These are phyloP conservation scores for Muscina levida DNA, from an alignment of 2,888 invertebrate species.

Conservation along the genomic window DNA sequence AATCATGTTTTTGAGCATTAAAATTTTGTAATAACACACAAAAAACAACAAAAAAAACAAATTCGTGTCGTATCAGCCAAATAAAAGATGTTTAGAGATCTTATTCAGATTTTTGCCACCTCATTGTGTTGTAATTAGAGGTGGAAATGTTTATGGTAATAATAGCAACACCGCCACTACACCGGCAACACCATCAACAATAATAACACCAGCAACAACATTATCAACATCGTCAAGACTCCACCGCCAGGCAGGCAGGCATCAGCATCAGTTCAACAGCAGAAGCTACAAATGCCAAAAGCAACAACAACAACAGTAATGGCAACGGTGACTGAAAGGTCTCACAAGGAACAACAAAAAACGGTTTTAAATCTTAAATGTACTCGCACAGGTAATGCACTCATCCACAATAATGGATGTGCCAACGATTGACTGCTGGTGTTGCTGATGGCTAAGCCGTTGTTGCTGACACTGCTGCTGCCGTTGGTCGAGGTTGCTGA, in stretches of 20 bases:
- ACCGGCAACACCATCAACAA: slow-evolving; percentile 41
- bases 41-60: too few relatives aligned
- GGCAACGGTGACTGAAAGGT: neutral
- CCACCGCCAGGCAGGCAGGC: neutral
- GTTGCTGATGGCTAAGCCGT: neutral
- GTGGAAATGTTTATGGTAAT: slow-evolving; percentile 64
- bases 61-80: slow-evolving; percentile 50
- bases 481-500: neutral
- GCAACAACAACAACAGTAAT: slow-evolving; percentile 29
- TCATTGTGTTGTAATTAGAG: slow-evolving; percentile 65
- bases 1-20: slow-evolving; percentile 54
- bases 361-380: slow-evolving; percentile 44
- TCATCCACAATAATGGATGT: slow-evolving; percentile 17
- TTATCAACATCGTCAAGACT: neutral
- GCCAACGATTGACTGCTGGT: slow-evolving; percentile 3
- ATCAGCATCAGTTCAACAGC: slow-evolving; percentile 31
- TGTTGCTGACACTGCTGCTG: slow-evolving; percentile 9
- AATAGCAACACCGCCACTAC: neutral
- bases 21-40: slow-evolving; percentile 30
- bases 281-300: slow-evolving; percentile 45
- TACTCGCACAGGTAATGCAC: neutral
- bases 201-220: slow-evolving; percentile 5
- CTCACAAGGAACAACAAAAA: slow-evolving; percentile 33
- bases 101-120: slow-evolving; percentile 59
- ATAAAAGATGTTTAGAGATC: slow-evolving; percentile 49